Evolutionary conservation across 1,140 invertebrate genomes (phyloP), one percentile per base, ranked within the genome.

Genomic region (Parapsyche elsis): DNA sequence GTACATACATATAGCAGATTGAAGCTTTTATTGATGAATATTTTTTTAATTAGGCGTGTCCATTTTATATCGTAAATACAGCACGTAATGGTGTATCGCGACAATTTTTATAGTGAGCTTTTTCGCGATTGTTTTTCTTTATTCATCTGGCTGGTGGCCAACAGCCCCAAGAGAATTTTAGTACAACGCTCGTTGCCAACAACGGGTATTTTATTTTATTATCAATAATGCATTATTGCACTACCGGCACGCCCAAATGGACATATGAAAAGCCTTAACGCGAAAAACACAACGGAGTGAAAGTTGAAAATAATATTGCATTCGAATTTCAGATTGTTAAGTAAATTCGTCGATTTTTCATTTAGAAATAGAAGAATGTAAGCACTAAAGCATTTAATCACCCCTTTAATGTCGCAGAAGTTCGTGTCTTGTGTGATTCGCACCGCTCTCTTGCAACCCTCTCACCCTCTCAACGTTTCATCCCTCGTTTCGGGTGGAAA

Each of bases 61-160:
- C 57, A 61, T 61, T 61, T 61, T 19, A 38, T 38, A 38, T 38
- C 49, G 16, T 53, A 53, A 53, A 53, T 53, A 53, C 2, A 53
- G 49, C 16, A 4, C 49, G 16, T 53, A 53, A 53, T 53, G 49
- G 49, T 53, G 49, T 53, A 16, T 53, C 49, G 49, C 10, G 49
- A 53, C 49, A 53, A 53, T 2, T 53, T 53, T 53, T 53, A 53
- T 67, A 12, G 64, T 26, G 23, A 26, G 24, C 24, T 67, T 67
- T 26, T 67, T 1, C 10, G 10, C 44, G 19, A 46, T 73, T 73
- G 71, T 73, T 73, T 67, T 73, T 73, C 30, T 73, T 46, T n/a
- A 14, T 12, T 14, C 46, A 38, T 26, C 71, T 73, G 71, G 71
- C n/a, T 16, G 14, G 19, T 38, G 46, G 71, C 71, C 71, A 73